Conservation (phyloP, 1,140 invertebrate species). For the Euglossa dilemma region DNA sequence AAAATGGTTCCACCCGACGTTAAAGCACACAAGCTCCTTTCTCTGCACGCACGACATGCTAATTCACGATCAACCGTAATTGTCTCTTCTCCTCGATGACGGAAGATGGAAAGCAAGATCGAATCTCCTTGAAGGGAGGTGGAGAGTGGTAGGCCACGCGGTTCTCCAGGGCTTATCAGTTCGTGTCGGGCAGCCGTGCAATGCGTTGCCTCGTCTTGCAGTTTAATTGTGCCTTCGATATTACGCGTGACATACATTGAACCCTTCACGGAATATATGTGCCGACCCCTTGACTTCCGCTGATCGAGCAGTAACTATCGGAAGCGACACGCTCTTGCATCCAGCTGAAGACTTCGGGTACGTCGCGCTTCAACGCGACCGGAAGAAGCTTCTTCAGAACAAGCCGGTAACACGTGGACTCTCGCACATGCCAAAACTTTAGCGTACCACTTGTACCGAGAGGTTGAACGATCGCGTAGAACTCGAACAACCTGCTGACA, state of each 20-base stretch:
- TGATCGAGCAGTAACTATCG: constrained; percentile 12
- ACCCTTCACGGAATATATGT: constrained; percentile 3
- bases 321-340: neutral
- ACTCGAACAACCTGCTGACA: constrained; percentile 8
- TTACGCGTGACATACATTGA: constrained; percentile 31
- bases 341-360: constrained; percentile 16
- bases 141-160: constrained; percentile 43
- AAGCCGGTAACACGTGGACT: constrained; percentile 16
- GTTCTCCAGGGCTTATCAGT: constrained; percentile 66
- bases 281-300: constrained; percentile 10
- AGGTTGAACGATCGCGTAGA: neutral
- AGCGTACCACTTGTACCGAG: neutral
- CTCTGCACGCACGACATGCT: neutral
- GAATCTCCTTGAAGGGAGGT: constrained; percentile 62
- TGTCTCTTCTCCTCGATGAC: constrained; percentile 44
- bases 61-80: constrained; percentile 7
- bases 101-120: constrained; percentile 55
- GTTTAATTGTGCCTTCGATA: constrained; percentile 22
- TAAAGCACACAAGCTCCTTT: neutral
- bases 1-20: neutral
- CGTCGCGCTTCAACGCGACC: neutral
- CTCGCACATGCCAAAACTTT: neutral
- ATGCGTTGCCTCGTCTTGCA: constrained; percentile 61
- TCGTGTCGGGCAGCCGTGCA: constrained; percentile 60
- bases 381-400: constrained; percentile 6